Evolutionary conservation across 2,113 vertebrate species (phyloP).

Genomic region (Fregetta grallaria): DNA sequence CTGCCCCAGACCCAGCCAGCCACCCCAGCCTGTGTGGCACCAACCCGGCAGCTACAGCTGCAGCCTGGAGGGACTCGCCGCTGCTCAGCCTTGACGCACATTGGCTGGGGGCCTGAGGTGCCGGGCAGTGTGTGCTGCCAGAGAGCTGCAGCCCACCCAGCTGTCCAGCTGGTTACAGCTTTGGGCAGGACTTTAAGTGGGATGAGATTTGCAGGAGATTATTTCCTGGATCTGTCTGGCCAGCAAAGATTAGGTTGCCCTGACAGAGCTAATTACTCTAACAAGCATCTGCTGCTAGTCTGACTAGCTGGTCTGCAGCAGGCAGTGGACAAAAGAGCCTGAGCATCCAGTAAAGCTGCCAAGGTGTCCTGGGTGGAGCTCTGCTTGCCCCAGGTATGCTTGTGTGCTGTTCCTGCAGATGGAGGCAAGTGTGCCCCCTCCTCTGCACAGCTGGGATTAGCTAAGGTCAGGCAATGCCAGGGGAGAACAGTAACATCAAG

Average conservation of each 20-base stretch:
- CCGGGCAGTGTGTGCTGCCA: fast-evolving
- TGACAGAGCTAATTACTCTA: not conserved
- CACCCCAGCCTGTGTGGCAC: not conserved
- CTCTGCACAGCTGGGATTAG: fast-evolving
- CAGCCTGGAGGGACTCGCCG: not conserved
- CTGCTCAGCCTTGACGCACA: not conserved
- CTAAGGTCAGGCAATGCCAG: not conserved
- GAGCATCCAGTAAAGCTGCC: not conserved
- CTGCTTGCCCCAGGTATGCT: fast-evolving
- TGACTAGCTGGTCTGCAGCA: not conserved
- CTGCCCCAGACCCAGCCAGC: not conserved
- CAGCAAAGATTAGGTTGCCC: not conserved
- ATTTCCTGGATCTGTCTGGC: not conserved
- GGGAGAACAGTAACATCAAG: too few relatives aligned
- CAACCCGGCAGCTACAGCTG: not conserved
- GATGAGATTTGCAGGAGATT: not conserved
- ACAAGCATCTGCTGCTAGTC: not conserved
- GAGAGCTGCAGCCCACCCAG: not conserved
- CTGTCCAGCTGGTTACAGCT: not conserved
- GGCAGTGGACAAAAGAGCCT: not conserved
- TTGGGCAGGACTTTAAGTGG: not conserved
- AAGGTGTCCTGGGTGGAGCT: not conserved
- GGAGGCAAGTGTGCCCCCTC: fast-evolving
- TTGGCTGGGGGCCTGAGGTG: not conserved
- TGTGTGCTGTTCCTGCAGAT: fast-evolving